Conservation (phyloP, 2,797 vertebrate genomes). For the Peromyscus attwateri region DNA sequence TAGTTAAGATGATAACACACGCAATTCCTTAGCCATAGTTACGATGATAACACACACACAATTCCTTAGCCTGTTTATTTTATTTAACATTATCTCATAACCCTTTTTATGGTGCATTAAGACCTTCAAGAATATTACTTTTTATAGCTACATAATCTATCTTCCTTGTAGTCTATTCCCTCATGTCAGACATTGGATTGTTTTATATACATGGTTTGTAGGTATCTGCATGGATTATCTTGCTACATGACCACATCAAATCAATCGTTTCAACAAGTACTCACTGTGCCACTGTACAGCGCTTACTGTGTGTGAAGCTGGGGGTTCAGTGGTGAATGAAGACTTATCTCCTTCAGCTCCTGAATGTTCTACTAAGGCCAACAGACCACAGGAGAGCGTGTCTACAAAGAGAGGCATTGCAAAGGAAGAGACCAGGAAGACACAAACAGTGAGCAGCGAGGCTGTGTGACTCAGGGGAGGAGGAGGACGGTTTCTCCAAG, state of each 20-base stretch:
- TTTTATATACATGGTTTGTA: neutral
- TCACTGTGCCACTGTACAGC: neutral
- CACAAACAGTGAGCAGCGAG: neutral
- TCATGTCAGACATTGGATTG: neutral
- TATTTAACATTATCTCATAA: conserved; percentile 31
- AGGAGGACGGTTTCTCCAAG: neutral
- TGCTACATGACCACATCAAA: neutral
- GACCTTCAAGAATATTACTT: conserved; percentile 50
- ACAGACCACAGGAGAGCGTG: neutral
- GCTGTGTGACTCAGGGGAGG: neutral
- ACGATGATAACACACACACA: neutral
- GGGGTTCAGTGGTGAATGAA: neutral
- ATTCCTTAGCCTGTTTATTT: conserved; percentile 53
- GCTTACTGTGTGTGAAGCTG: neutral
- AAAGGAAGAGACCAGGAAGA: neutral
- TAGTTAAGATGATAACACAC: conserved; percentile 41
- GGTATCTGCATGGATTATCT: neutral
- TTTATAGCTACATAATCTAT: conserved; percentile 34
- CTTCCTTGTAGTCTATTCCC: neutral
- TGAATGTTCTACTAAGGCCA: neutral
- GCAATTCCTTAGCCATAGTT: neutral
- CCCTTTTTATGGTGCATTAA: conserved; percentile 5
- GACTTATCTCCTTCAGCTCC: neutral
- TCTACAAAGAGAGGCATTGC: neutral
- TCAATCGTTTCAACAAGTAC: neutral